A percentile compares a stretch with the other conserved stretches of the same genome.
These are phyloP conservation scores for Sebastiscus tertius DNA, from an alignment of 2,797 vertebrate genomes.

Conservation along the genomic window DNA sequence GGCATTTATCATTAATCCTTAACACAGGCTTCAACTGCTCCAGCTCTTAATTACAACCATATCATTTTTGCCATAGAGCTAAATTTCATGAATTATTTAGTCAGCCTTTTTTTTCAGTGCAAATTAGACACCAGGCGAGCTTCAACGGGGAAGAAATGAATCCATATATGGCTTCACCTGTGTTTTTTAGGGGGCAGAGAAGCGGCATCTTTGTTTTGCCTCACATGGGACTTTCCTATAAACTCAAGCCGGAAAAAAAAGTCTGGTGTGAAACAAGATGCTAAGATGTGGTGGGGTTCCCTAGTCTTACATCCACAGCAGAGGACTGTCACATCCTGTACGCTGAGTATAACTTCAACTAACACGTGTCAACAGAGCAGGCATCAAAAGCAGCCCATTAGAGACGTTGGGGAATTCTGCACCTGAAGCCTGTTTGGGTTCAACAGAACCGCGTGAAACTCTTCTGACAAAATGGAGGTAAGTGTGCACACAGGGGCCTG, in stretches of 20 bases:
- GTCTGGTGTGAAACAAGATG: constrained; percentile 15
- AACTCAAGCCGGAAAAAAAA: constrained; percentile 11
- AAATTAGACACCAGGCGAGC: not conserved
- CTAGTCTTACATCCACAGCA: constrained; percentile 21
- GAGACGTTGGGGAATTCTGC: constrained; percentile 42
- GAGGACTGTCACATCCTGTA: constrained; percentile 46
- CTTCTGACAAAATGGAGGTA: constrained; percentile 52
- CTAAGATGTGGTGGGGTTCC: constrained; percentile 8
- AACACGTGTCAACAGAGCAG: constrained; percentile 52
- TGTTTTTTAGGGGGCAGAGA: not conserved
- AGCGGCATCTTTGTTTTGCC: constrained; percentile 9
- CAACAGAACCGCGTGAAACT: not conserved
- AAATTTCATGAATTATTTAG: constrained; percentile 64
- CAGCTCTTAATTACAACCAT: constrained; percentile 61
- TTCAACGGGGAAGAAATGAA: not conserved
- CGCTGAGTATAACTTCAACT: constrained; percentile 23
- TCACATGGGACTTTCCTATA: constrained; percentile 25
- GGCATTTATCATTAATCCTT: constrained; percentile 57
- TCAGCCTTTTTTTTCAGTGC: not conserved
- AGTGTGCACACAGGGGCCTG: constrained; percentile 48
- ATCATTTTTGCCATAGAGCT: constrained; percentile 52
- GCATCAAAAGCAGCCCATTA: constrained; percentile 47
- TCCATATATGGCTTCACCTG: not conserved
- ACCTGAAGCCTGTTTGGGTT: constrained; percentile 43
- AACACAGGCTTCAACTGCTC: constrained; percentile 42